phyloP scores from a whole-genome alignment of 2,113 vertebrate species.

The Myxocyprinus asiaticus region DNA sequence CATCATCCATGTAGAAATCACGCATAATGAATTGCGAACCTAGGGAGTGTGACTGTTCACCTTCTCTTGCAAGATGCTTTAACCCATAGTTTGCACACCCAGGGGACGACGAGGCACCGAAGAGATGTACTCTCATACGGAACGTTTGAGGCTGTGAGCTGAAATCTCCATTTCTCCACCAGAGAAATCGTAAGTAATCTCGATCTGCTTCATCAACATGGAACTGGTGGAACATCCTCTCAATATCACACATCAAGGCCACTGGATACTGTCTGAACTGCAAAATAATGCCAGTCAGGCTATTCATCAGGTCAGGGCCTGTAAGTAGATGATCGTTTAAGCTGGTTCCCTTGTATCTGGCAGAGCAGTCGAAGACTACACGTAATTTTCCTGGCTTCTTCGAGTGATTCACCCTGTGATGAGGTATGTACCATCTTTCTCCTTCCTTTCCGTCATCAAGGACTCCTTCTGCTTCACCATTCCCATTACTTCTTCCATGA shows the following conservation, averaged over 20 bases:
- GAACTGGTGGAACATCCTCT: conserved; percentile 29
- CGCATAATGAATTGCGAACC: conserved; percentile 14
- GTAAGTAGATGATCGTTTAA: conserved; percentile 35
- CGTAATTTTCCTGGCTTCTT: conserved; percentile 10
- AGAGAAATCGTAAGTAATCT: conserved; percentile 4
- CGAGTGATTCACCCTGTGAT: conserved; percentile 8
- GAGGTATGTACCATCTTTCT: conserved; percentile 31
- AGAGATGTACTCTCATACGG: conserved; percentile 1
- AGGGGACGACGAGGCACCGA: conserved; percentile 10
- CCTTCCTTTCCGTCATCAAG: neutral
- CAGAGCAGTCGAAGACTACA: neutral
- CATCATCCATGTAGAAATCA: conserved; percentile 31
- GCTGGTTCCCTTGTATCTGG: neutral
- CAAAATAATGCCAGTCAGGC: conserved; percentile 21
- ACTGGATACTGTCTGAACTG: conserved; percentile 16
- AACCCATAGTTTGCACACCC: conserved; percentile 29
- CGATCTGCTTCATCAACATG: conserved; percentile 10
- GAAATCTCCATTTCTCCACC: neutral
- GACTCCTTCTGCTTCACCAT: conserved; percentile 17
- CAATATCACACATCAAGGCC: conserved; percentile 7
- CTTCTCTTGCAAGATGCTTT: no score
- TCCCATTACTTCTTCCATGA: conserved; percentile 39
- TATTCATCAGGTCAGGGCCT: conserved; percentile 16
- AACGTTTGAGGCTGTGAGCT: neutral
- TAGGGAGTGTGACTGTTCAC: neutral